Base-by-base conservation (phyloP, 2,888 invertebrate species). In the Rhagonycha fulva region DNA sequence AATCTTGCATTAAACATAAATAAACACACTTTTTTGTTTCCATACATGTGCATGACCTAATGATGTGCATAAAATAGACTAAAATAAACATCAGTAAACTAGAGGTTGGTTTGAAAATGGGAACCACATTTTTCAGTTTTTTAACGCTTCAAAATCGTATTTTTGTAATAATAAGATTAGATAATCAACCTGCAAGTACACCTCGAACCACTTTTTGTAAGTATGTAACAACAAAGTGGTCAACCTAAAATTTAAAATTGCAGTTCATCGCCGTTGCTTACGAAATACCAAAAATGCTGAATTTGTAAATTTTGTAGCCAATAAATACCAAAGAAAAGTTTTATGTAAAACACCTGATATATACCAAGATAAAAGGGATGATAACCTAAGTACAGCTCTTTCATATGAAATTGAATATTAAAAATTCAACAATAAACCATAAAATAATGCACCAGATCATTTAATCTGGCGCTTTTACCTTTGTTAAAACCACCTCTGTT, bases 401-500 rank as follows among this genome's bases (percentile, higher is more conserved):
- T 80, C 80, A 81, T 68, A 76, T 78, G 70, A 30, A 60, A 74
- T 71, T 70, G 61, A 68, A 70, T 30, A 76, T 61, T 74, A 75
- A 75, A 76, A 62, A 70, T 30, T 78, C 69, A 77, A 75, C 76
- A 76, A 81, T 74, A 77, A 76, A 78, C 74, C 74, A 76, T 77
- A 92, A 93, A 93, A 47, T 47, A 47, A 90, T 92, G 93, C 93
- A 93, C 92, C 93, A 90, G 90, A 91, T 91, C 90, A 90, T 89
- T 89, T 90, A 89, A 91, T 91, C 92, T 91, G 94, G 93, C 93
- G 94, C 91, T 90, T 94, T 96, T 96, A 96, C 96, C 96, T 96
- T 96, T 96, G 92, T 95, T 95, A 95, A 91, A 96, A 95, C 95
- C 95, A 94, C 96, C 95, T 94, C 93, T 93, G 94, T 95, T 95